These are phyloP conservation scores for Eueremaeus valkanovi DNA, from an alignment of 2,888 invertebrate species.

Conservation along the genomic window DNA sequence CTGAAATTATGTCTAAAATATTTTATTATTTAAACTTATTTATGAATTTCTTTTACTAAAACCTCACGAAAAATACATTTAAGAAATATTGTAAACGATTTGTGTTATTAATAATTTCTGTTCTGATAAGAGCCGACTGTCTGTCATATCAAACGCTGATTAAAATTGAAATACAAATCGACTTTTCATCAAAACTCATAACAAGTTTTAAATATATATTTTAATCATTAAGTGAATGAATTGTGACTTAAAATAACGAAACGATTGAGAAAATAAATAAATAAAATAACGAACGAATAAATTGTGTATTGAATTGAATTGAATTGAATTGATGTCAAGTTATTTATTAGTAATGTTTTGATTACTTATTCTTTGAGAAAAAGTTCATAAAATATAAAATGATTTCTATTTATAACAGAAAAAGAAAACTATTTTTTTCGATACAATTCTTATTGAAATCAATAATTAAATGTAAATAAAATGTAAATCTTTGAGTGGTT, in stretches of 20 bases:
- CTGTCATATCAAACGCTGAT: background rate
- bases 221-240: background rate
- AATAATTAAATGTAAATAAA: background rate
- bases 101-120: too few relatives aligned
- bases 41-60: too few relatives aligned
- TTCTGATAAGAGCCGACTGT: background rate
- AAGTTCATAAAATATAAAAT: background rate
- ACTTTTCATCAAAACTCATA: background rate
- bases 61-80: too few relatives aligned
- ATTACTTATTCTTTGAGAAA: background rate
- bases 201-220: constrained; percentile 4
- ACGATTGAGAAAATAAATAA: background rate
- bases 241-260: background rate
- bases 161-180: background rate
- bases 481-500: background rate
- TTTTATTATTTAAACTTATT: too few relatives aligned
- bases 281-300: too few relatives aligned
- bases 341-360: background rate
- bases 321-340: constrained; percentile 19
- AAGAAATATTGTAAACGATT: too few relatives aligned
- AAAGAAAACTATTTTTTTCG: background rate
- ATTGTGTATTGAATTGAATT: too few relatives aligned
- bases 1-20: too few relatives aligned
- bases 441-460: background rate
- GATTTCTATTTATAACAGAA: background rate